phyloP scores from a whole-genome alignment of 2,113 vertebrate genomes.

The Collichthys lucidus region DNA sequence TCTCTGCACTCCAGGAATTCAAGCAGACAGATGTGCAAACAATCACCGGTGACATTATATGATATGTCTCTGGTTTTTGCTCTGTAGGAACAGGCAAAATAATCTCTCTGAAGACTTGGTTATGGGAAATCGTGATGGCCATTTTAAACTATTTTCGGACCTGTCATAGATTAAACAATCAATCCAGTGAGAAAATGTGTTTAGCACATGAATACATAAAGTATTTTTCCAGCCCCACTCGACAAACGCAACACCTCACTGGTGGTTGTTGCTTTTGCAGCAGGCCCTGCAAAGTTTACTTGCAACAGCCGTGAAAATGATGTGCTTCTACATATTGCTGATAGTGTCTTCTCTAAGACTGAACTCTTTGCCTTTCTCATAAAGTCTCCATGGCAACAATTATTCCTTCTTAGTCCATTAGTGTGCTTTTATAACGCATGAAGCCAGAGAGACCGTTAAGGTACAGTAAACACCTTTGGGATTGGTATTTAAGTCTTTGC shows the following conservation, averaged over 20 bases:
- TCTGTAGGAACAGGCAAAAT: not conserved
- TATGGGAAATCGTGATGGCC: not conserved
- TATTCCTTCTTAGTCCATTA: slow-evolving; percentile 42
- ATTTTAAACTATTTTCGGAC: not conserved
- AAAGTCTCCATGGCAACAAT: slow-evolving; percentile 58
- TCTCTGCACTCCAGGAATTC: too few species aligned
- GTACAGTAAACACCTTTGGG: slow-evolving; percentile 43
- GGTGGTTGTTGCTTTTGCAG: not conserved
- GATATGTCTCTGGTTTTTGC: not conserved
- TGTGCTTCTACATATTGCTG: slow-evolving; percentile 19
- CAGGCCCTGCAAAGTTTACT: not conserved
- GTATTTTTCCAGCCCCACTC: not conserved
- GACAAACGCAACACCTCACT: not conserved
- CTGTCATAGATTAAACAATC: not conserved
- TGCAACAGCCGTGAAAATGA: slow-evolving; percentile 33
- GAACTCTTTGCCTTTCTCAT: slow-evolving; percentile 37
- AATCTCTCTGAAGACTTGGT: not conserved
- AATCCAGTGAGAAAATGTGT: not conserved
- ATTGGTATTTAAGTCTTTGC: slow-evolving; percentile 27
- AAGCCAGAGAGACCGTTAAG: slow-evolving; percentile 46
- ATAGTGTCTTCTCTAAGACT: slow-evolving; percentile 15
- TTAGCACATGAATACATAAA: not conserved
- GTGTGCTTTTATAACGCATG: slow-evolving; percentile 56
- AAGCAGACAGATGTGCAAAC: not conserved
- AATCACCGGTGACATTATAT: not conserved